These are phyloP conservation scores for Oostethus manadensis DNA, from an alignment of 2,113 vertebrate species.

Conservation along the genomic window DNA sequence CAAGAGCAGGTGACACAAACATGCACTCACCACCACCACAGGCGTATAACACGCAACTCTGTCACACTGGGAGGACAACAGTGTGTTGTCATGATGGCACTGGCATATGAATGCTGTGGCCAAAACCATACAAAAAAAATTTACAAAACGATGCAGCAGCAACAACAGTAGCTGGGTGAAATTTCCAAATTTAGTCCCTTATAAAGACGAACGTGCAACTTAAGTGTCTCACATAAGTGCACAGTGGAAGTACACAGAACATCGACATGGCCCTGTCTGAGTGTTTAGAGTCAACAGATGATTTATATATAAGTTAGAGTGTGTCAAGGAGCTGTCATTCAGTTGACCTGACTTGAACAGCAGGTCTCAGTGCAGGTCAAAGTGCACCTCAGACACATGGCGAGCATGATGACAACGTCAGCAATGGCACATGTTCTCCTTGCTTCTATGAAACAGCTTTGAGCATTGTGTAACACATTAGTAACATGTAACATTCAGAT, in stretches of 20 bases:
- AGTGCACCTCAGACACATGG: too few relatives aligned
- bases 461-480: too few relatives aligned
- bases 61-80: constrained; percentile 41
- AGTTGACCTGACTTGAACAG: too few relatives aligned
- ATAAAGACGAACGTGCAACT: constrained; percentile 10
- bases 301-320: not conserved
- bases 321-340: not conserved
- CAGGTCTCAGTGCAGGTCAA: too few relatives aligned
- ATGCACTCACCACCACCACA: constrained; percentile 17
- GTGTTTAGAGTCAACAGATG: not conserved
- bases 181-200: constrained; percentile 37
- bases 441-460: too few relatives aligned
- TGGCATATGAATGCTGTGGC: constrained; percentile 44
- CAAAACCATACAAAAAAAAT: constrained; percentile 15
- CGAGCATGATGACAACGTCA: too few relatives aligned
- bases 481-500: too few relatives aligned
- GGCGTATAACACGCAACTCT: constrained; percentile 29
- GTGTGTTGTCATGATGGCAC: constrained; percentile 53
- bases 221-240: not conserved
- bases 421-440: too few relatives aligned
- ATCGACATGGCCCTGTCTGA: not conserved
- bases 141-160: constrained; percentile 29
- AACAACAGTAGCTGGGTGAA: constrained; percentile 39
- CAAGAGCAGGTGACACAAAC: constrained; percentile 45
- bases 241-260: constrained; percentile 4